Conservation (phyloP, 2,113 vertebrate species). For the Puntigrus tetrazona region DNA sequence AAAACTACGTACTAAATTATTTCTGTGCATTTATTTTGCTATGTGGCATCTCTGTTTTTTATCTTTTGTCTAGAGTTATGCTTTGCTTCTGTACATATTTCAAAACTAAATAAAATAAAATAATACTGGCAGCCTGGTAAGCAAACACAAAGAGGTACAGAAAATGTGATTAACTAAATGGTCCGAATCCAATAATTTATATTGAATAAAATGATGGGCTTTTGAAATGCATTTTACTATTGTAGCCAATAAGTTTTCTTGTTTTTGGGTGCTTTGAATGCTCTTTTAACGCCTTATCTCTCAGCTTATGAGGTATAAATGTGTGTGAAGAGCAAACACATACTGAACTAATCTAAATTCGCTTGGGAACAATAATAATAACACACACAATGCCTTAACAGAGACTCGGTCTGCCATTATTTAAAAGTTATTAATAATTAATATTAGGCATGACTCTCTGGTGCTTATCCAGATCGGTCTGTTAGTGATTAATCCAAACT, state of each 20-base stretch:
- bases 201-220: neutral
- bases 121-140: neutral
- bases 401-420: neutral
- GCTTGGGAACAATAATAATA: slow-evolving; percentile 55
- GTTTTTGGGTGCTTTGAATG: slow-evolving; percentile 39
- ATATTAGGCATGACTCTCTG: neutral
- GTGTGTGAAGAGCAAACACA: slow-evolving; percentile 59
- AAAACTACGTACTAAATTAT: neutral
- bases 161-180: too few species aligned
- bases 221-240: neutral
- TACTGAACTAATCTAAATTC: slow-evolving; percentile 45
- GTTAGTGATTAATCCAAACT: slow-evolving; percentile 12
- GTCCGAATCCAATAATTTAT: neutral
- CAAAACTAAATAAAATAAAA: neutral
- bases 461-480: slow-evolving; percentile 19
- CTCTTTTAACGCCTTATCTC: slow-evolving; percentile 52
- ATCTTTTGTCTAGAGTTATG: neutral
- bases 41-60: neutral
- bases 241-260: neutral
- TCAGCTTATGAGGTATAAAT: slow-evolving; percentile 57
- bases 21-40: neutral
- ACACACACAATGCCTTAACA: slow-evolving; percentile 36
- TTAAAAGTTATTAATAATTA: neutral
- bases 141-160: neutral
- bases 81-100: neutral